phyloP scores from a whole-genome alignment of 2,888 invertebrate genomes.

The Apomyelois bistriatella region DNA sequence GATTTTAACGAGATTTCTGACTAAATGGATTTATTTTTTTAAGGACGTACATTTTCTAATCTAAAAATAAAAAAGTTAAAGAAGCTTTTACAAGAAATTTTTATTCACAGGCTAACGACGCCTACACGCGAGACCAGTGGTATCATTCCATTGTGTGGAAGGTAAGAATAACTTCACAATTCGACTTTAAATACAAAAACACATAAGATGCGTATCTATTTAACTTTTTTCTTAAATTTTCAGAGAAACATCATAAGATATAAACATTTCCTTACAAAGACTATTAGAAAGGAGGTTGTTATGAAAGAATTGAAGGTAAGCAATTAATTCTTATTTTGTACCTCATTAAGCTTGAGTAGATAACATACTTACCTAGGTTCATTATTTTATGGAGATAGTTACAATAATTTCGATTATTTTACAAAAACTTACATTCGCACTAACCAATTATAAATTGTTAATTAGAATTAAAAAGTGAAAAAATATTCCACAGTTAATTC shows the following conservation, averaged over 20 bases:
- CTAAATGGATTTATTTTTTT: too few relatives aligned
- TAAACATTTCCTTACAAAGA: conserved; percentile 83
- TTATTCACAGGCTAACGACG: conserved; percentile 84
- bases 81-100: too few relatives aligned
- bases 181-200: conserved; percentile 15
- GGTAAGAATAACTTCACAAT: conserved; percentile 66
- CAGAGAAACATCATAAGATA: conserved; percentile 89
- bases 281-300: conserved; percentile 85
- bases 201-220: neutral
- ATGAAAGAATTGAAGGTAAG: conserved; percentile 87
- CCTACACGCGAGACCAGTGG: conserved; percentile 91
- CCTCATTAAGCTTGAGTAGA: neutral
- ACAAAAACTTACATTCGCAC: too few relatives aligned
- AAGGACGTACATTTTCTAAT: too few relatives aligned
- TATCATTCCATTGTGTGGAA: conserved; percentile 89
- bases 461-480: too few relatives aligned
- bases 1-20: too few relatives aligned
- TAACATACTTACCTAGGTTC: too few relatives aligned
- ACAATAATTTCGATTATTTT: too few relatives aligned
- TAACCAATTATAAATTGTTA: too few relatives aligned
- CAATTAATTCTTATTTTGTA: conserved; percentile 11
- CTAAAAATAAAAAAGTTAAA: too few relatives aligned
- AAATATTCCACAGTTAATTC: too few relatives aligned
- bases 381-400: too few relatives aligned
- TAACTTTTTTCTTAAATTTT: conserved; percentile 36